Conservation (phyloP, 2,113 vertebrate species). For the Hippocampus mohnikei region DNA sequence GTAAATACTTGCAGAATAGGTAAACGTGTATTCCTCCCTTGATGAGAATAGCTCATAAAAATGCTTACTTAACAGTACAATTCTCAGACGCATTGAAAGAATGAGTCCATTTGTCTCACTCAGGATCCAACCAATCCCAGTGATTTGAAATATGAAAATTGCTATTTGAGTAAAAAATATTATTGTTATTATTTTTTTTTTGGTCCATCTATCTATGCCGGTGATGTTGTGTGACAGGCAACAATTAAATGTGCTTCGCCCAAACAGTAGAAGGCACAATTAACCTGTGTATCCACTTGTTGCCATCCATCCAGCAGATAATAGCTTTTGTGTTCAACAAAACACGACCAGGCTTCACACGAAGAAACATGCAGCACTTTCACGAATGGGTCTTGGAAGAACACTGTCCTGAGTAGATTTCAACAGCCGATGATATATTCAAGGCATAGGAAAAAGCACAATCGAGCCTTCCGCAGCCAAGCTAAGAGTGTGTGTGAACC, state of each 20-base stretch:
- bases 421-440: too few relatives aligned
- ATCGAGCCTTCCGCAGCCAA: too few relatives aligned
- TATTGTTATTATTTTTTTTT: background rate
- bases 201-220: background rate
- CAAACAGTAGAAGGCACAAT: background rate
- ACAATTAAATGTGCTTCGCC: background rate
- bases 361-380: too few relatives aligned
- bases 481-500: too few relatives aligned
- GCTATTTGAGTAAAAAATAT: background rate
- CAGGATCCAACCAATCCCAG: background rate
- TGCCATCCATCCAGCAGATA: background rate
- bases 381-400: too few relatives aligned
- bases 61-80: background rate
- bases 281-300: background rate
- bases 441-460: too few relatives aligned
- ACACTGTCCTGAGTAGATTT: too few relatives aligned
- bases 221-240: background rate
- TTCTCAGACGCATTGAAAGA: background rate
- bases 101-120: background rate
- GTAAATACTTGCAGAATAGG: constrained; percentile 4
- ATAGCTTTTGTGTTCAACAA: background rate
- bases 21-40: constrained; percentile 4
- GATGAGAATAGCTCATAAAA: constrained; percentile 1
- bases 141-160: background rate
- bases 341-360: too few relatives aligned